Evolutionary conservation across 2,888 invertebrate genomes (phyloP).

Genomic region (Cinara cedri): DNA sequence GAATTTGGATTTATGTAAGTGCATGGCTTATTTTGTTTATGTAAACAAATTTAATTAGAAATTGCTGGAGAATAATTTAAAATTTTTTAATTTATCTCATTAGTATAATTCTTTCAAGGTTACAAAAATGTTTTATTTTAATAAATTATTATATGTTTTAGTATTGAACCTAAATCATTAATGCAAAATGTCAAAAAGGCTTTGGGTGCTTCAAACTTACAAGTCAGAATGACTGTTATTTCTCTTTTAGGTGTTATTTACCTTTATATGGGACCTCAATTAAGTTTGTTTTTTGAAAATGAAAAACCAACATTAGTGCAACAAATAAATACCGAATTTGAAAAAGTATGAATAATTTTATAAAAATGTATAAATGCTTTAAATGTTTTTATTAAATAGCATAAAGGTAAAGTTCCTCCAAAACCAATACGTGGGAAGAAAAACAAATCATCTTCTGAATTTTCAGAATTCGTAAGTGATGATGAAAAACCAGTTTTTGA

Average conservation of each 20-base stretch:
- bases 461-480: conserved; percentile 64
- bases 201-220: conserved; percentile 82
- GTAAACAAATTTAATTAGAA: background rate
- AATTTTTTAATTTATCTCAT: background rate
- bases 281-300: conserved; percentile 80
- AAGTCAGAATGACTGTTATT: conserved; percentile 79
- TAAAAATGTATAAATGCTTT: background rate
- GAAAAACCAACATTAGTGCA: conserved; percentile 85
- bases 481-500: conserved; percentile 64
- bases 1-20: conserved; percentile 87
- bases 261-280: conserved; percentile 77
- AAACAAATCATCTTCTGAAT: conserved; percentile 63
- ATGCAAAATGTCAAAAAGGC: conserved; percentile 83
- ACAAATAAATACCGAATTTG: conserved; percentile 84
- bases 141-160: conserved; percentile 59
- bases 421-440: conserved; percentile 59
- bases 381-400: conserved; percentile 60
- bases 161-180: conserved; percentile 74
- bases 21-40: background rate
- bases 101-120: conserved; percentile 28
- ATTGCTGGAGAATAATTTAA: no score
- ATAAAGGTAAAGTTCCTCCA: conserved; percentile 77
- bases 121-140: background rate
- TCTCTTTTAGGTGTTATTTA: conserved; percentile 78
- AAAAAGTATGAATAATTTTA: conserved; percentile 67